Base-by-base conservation (phyloP, 2,797 vertebrate species). In the Zalophus californianus region DNA sequence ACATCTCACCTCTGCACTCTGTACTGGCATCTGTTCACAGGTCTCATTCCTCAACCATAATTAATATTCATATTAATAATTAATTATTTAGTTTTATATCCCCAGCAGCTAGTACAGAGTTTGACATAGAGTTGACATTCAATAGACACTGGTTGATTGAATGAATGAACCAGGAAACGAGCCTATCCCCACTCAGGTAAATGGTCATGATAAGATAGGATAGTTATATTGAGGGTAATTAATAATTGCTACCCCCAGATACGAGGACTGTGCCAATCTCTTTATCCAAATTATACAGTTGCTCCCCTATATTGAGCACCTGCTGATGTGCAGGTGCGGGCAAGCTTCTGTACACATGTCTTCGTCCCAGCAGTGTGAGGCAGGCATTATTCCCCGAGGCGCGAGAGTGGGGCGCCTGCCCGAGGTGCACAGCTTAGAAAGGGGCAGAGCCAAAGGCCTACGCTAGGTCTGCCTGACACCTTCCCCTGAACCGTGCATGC, bases 161-260 rank as follows among this genome's bases (percentile, higher is more conserved):
- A 79, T 58, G 64, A 86, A 82, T 32, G 44, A 96, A 70, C 58
- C 32, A 75, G 73, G 66, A 88, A 90, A 96, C 29, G 84, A 95
- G 58, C 32, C 15, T 9, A 83, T 29, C 3, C 4, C 27, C 9
- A 73, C 41, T 70, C 25, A 82, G 86, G 70, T 64, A 89, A 94
- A 75, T 68, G 78, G 79, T 86, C 86, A 75, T 11, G 64, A 44
- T 54, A 73, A 70, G 32, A 78, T 70, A 72, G 1, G 25, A 75
- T 86, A 62, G 90, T 92, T 56, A 77, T 14, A 83, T 56, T 91
- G 80, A n/a, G 84, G 44, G 66, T 60, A 84, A 91, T 93, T 90
- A 92, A 75, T 80, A 89, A 56, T 60, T 86, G 70, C 48, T 80
- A 70, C 13, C 56, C 77, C 32, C 41, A 86, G 64, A 83, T 44